A percentile compares a stretch with the other conserved stretches of the same genome.
Conservation (phyloP, 2,797 vertebrate genomes). For the Poeciliopsis paucimaculata region DNA sequence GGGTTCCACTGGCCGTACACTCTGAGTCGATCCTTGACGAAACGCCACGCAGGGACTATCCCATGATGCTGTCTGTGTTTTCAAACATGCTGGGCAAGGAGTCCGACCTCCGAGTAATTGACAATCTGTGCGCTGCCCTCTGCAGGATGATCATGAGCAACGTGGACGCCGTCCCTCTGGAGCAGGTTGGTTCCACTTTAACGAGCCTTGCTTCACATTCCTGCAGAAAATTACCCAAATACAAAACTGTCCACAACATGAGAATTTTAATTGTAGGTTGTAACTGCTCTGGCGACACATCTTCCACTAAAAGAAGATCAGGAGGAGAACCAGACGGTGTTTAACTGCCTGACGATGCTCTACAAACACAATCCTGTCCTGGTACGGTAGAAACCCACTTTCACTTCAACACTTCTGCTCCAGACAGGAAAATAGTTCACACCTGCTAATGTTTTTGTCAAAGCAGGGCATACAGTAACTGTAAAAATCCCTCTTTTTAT, state of each 20-base stretch:
- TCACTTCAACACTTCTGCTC: not conserved
- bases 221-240: not conserved
- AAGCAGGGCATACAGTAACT: not conserved
- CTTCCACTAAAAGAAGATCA: constrained; percentile 89
- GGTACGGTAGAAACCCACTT: constrained; percentile 47
- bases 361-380: constrained; percentile 78
- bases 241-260: not conserved
- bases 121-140: constrained; percentile 91
- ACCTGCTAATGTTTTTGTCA: not conserved
- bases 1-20: not conserved
- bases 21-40: constrained; percentile 65
- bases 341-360: constrained; percentile 84
- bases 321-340: constrained; percentile 89
- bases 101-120: constrained; percentile 82
- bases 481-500: not conserved
- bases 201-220: not conserved
- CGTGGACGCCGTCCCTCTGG: constrained; percentile 80
- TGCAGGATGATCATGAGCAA: constrained; percentile 88
- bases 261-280: constrained; percentile 75
- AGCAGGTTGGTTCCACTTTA: constrained; percentile 78
- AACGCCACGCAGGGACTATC: constrained; percentile 81
- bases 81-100: constrained; percentile 86
- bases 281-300: constrained; percentile 81
- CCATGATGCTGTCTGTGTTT: constrained; percentile 87
- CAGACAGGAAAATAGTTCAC: not conserved